Evolutionary conservation across 1,140 invertebrate species (phyloP).

Genomic region (Bradysia coprophila): DNA sequence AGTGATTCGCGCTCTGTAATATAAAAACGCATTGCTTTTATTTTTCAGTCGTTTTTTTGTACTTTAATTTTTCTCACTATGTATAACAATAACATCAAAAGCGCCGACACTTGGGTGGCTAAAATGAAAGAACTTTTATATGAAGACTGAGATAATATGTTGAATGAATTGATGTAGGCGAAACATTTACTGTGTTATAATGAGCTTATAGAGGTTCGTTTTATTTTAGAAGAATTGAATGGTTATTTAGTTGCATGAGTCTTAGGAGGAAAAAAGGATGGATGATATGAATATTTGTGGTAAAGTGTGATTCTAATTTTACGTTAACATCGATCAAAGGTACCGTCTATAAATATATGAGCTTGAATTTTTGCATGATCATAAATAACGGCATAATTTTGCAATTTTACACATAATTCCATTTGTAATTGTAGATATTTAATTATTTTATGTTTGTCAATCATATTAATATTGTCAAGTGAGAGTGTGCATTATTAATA

Average conservation of each 20-base stretch:
- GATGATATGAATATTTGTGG: neutral
- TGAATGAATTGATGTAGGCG: neutral
- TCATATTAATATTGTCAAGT: no score
- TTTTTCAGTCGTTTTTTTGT: no score
- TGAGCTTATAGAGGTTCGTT: neutral
- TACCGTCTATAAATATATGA: no score
- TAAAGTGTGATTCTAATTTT: neutral
- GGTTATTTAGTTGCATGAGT: neutral
- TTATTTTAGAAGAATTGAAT: no score
- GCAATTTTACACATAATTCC: no score
- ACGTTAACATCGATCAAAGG: neutral
- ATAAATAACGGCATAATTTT: no score
- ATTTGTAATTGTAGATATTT: no score
- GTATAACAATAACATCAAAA: neutral
- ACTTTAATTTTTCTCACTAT: neutral
- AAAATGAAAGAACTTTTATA: neutral
- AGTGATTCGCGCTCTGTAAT: neutral
- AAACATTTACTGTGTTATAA: neutral
- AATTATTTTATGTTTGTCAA: no score
- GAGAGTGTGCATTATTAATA: no score
- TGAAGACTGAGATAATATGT: neutral
- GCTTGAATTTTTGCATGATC: no score
- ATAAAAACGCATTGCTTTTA: neutral
- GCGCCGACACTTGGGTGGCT: neutral
- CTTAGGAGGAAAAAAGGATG: neutral